Conservation (phyloP, 2,888 invertebrate genomes). For the Heliconius hortense region DNA sequence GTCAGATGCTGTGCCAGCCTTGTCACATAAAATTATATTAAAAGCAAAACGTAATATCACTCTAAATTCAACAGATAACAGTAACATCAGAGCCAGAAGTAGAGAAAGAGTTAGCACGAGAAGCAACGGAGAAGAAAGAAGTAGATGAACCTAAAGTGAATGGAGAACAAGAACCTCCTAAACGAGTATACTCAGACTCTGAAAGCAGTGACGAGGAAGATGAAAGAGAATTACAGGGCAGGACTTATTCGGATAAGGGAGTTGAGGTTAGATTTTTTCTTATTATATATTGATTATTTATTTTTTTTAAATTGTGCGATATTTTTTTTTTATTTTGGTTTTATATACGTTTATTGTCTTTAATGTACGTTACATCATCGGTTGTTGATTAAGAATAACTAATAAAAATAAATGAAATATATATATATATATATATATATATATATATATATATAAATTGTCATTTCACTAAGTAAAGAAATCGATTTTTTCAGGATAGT, state of each 20-base stretch:
- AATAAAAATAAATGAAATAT: too few species aligned
- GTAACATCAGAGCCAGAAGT: constrained; percentile 69
- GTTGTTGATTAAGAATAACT: too few species aligned
- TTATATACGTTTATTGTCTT: background rate
- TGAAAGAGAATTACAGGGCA: constrained; percentile 89
- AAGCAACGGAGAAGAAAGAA: constrained; percentile 53
- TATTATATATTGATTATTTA: background rate
- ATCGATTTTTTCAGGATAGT: too few species aligned
- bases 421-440: too few species aligned
- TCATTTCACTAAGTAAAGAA: too few species aligned
- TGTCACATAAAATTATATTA: background rate
- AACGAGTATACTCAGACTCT: constrained; percentile 80
- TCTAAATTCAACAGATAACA: constrained; percentile 60
- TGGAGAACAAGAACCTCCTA: constrained; percentile 49
- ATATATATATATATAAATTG: too few species aligned
- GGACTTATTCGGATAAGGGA: constrained; percentile 89
- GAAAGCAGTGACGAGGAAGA: constrained; percentile 88
- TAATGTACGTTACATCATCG: too few species aligned
- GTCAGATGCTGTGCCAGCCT: too few species aligned
- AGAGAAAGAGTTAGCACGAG: constrained; percentile 49
- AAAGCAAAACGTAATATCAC: background rate
- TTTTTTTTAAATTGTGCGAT: background rate
- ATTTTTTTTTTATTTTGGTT: too few species aligned
- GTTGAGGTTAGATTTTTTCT: constrained; percentile 81
- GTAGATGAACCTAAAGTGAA: constrained; percentile 45